Base-by-base conservation (phyloP, 2,888 invertebrate species). In the Incurvaria masculella region DNA sequence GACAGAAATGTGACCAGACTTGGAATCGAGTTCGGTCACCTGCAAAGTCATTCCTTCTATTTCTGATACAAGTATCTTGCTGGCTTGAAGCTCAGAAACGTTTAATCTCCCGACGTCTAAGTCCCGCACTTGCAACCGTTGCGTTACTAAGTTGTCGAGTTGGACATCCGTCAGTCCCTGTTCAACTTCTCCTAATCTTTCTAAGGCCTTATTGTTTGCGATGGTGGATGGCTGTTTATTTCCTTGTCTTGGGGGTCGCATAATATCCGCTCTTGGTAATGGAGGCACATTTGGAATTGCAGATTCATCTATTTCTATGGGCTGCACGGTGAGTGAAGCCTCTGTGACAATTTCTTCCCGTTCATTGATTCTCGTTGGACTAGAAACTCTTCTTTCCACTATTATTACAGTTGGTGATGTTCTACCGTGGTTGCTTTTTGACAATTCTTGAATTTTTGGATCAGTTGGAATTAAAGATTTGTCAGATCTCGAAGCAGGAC, bases 41-140 rank as follows among this genome's bases (percentile, higher is more conserved):
- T 83, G 85, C 53, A 92, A 79, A 27, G 86, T 84, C 56, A 84
- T 81, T 5, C 90, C 88, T 60, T 91, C 91, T 51, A 92, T 84
- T 64, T 91, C 90, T 0, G 91, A 90, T 0, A 91, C 91, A 45
- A 87, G 78, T 52, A 92, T 88, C 64, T 88, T 89, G 48, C 85
- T 86, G 0, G 92, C 91, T 63, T 90, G 86, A 40, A 92, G 68
- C 58, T 90, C 89, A 49, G 87, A 86, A 0, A 92, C 91, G 53
- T 85, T 88, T 18, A 93, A 64, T 45, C 87, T 81, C 48, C 91
- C 90, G 1, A 93, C 91, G 61, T 90, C 89, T 51, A 92, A 76
- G 62, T 91, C 90, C 21, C 79, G 74, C 1, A 92, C 83, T 62
- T 88, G 86, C 33, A 90, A 70, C 55, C 84, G 81, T 57, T 84